Base-by-base conservation (phyloP, 2,888 invertebrate species). In the Trissoscelio sp. region DNA sequence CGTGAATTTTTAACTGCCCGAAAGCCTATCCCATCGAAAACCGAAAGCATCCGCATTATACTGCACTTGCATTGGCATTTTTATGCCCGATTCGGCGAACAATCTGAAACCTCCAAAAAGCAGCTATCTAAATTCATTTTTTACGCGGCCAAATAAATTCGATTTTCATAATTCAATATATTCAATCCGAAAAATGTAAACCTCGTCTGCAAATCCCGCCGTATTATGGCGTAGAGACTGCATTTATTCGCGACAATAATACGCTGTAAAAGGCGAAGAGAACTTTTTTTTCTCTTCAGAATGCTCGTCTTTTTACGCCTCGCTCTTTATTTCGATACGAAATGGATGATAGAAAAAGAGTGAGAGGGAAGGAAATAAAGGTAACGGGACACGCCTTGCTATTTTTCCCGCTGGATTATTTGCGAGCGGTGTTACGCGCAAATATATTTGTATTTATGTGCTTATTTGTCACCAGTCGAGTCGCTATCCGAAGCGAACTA, bases 391-490 rank as follows among this genome's bases (percentile, higher is more conserved):
- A 57, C 57, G 57, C 75, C 66, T 66, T 39, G 57, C 58, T 39
- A 57, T 58, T 75, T 75, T 77, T 62, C 77, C 55, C 69, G 55
- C 28, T 60, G 55, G 62, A 62, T 77, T 77, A 77, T 77, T 69
- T 69, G 62, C 62, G 53, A 69, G 46, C 37, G 31, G 12, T 53
- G 69, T 62, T 51, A 69, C 51, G 60, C 37, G 44, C 12, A 57
- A 66, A 70, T 79, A 66, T 79, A 79, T 72, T 79, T 79, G 58
- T 79, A 66, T 79, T 79, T 72, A 72, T 58, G 78, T 57, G 48
- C 72, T 66, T 22, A 72, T 79, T 79, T 66, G 78, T 79, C 78
- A 69, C 16, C 12, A 46, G 44, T 11, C 72, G 16, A 39, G 53
- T 53, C 20, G 39, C 53, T 20, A 24, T 62, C 11, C 60, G 53